Percentiles rank a stretch among this genome's conserved stretches.
These are phyloP conservation scores for Ophion slaviceki DNA, from an alignment of 2,888 invertebrate species.

Conservation along the genomic window DNA sequence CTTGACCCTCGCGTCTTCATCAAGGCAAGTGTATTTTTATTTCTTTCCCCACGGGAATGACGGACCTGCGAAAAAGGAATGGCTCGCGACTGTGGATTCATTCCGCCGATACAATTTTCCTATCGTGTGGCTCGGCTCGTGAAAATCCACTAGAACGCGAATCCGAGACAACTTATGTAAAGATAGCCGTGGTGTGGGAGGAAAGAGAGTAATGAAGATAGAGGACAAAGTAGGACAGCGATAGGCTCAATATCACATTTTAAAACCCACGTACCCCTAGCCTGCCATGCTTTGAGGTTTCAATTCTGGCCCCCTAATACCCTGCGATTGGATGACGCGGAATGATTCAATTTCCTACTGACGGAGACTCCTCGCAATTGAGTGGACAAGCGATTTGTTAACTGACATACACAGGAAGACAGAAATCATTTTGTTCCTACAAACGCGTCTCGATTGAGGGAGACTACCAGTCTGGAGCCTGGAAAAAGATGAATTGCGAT, in stretches of 20 bases:
- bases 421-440: too few relatives aligned
- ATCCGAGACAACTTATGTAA: slow-evolving; percentile 44
- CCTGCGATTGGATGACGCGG: slow-evolving; percentile 24
- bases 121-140: not conserved
- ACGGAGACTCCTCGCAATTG: not conserved
- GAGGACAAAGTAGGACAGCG: not conserved
- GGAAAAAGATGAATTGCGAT: too few relatives aligned
- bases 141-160: slow-evolving; percentile 5
- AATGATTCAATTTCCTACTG: slow-evolving; percentile 23
- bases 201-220: not conserved
- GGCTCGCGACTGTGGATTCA: not conserved
- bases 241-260: slow-evolving; percentile 18
- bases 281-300: not conserved
- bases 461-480: too few relatives aligned
- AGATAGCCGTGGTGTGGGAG: slow-evolving; percentile 3
- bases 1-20: not conserved
- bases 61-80: too few relatives aligned
- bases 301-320: slow-evolving; percentile 5
- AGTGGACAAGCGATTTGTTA: not conserved
- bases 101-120: slow-evolving; percentile 20
- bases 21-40: not conserved
- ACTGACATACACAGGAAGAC: too few relatives aligned
- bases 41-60: not conserved
- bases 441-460: too few relatives aligned
- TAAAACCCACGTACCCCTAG: slow-evolving; percentile 31